A percentile compares a stretch with the other conserved stretches of the same genome.
Conservation (phyloP, 2,888 invertebrate genomes). For the Sisyra terminalis region DNA sequence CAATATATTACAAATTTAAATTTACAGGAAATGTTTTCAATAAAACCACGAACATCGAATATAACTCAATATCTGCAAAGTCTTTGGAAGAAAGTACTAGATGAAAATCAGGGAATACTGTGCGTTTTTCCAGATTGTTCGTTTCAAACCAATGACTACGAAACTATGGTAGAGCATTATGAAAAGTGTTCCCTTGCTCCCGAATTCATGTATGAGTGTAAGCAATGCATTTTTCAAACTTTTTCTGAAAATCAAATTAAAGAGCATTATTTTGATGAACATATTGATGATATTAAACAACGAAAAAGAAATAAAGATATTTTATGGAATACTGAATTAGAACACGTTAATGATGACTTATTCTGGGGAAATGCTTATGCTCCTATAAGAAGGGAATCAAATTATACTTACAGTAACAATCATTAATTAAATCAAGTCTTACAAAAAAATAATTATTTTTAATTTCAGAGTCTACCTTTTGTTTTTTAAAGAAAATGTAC, state of each 20-base stretch:
- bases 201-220: slow-evolving; percentile 13
- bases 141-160: slow-evolving; percentile 17
- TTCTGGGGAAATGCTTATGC: background rate
- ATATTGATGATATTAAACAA: slow-evolving; percentile 10
- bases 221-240: slow-evolving; percentile 9
- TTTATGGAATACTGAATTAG: slow-evolving; percentile 5
- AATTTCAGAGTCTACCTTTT: too few relatives aligned
- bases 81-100: slow-evolving; percentile 13
- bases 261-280: slow-evolving; percentile 11
- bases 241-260: slow-evolving; percentile 8
- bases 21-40: slow-evolving; percentile 1
- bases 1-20: background rate
- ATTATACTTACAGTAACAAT: background rate
- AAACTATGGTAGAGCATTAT: slow-evolving; percentile 19
- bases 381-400: background rate
- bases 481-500: too few relatives aligned
- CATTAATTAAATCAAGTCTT: background rate
- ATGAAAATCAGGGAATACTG: slow-evolving; percentile 15
- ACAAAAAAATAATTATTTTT: background rate
- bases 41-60: background rate
- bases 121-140: slow-evolving; percentile 22
- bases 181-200: slow-evolving; percentile 18
- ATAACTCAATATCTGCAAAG: background rate
- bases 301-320: slow-evolving; percentile 8
- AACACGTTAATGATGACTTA: slow-evolving; percentile 10